phyloP scores from a whole-genome alignment of 2,113 vertebrate species.

The Labeo catla region DNA sequence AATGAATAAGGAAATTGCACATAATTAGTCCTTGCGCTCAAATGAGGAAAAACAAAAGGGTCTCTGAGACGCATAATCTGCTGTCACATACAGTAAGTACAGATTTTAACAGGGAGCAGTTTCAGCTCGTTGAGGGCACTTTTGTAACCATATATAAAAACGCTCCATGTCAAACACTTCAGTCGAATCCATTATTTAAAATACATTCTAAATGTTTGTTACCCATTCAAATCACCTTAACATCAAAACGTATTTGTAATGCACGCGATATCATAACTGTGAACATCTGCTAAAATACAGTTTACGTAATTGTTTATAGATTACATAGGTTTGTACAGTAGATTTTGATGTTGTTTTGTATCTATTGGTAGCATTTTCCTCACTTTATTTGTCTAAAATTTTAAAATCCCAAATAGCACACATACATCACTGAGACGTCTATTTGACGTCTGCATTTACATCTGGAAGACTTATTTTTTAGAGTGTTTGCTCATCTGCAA shows the following conservation, averaged over 20 bases:
- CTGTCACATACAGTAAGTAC: too few relatives aligned
- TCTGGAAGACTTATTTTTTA: too few relatives aligned
- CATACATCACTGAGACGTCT: too few relatives aligned
- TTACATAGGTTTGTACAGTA: neutral
- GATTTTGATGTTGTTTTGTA: neutral
- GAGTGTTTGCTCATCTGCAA: too few relatives aligned
- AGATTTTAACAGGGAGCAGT: too few relatives aligned
- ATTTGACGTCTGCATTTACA: too few relatives aligned
- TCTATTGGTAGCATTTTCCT: neutral
- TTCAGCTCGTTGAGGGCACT: too few relatives aligned
- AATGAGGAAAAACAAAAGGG: constrained; percentile 50
- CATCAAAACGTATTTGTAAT: neutral
- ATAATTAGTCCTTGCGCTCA: constrained; percentile 31
- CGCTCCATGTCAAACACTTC: neutral
- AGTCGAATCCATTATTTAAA: neutral
- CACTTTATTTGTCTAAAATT: neutral
- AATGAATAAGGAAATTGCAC: neutral
- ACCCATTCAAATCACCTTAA: neutral
- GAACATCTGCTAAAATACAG: neutral
- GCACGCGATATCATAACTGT: neutral
- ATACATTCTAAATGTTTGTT: neutral
- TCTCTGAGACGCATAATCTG: constrained; percentile 11
- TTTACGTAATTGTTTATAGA: neutral
- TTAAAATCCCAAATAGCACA: neutral
- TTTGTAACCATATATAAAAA: neutral